Evolutionary conservation across 2,888 invertebrate species (phyloP).

Genomic region (Microctonus brassicae): DNA sequence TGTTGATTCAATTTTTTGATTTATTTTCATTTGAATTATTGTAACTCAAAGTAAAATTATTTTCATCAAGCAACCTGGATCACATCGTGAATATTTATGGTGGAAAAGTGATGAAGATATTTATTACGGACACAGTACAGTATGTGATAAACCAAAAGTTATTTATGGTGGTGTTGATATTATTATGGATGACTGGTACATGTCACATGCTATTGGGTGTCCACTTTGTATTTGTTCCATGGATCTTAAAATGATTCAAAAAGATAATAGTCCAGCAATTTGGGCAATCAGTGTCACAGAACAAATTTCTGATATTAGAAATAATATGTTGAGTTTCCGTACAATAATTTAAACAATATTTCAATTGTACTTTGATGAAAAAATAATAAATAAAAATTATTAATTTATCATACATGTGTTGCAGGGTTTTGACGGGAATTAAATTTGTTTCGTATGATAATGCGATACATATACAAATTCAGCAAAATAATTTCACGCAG

Average conservation of each 20-base stretch:
- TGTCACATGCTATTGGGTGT: neutral
- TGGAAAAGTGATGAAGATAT: neutral
- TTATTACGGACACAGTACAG: no score
- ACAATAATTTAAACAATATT: no score
- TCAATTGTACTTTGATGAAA: no score
- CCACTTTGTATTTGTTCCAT: neutral
- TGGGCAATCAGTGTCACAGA: neutral
- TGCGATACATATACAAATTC: neutral
- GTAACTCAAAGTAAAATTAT: no score
- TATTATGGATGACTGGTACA: no score
- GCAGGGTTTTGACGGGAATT: neutral
- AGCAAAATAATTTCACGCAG: neutral
- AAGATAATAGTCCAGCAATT: neutral
- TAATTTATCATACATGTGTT: no score
- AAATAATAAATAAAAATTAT: no score
- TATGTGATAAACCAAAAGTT: no score
- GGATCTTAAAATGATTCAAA: neutral
- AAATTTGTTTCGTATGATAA: neutral
- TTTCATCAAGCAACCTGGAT: neutral
- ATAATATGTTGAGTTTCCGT: neutral
- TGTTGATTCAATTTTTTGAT: no score
- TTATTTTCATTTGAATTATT: no score
- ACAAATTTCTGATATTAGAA: neutral
- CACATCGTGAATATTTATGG: neutral
- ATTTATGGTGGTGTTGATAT: no score